Base-by-base conservation (phyloP, 1,140 invertebrate species). In the Drosophila leontia region DNA sequence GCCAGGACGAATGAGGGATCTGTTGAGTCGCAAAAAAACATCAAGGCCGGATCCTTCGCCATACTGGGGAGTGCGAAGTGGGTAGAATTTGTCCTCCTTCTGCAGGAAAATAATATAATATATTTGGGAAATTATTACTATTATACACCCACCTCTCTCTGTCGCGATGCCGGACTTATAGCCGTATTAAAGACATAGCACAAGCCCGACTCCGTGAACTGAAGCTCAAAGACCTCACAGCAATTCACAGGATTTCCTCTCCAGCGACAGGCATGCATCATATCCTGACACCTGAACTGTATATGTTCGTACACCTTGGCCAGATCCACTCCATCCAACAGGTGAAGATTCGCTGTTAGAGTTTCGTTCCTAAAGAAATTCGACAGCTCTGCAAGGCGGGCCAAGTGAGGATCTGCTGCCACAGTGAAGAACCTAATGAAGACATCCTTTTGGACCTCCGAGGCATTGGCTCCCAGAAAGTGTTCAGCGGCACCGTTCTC, bases 131-230 rank as follows among this genome's bases (percentile, higher is more conserved):
- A n/a, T n/a, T 11, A 13, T 7, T 39, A 0, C 4, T 13, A 39
- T 39, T 19, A 8, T n/a, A 5, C 0, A 74, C 78, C 58, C 23
- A 91, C 90, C 51, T 37, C 41, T 8, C 55, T 62, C 7, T 60
- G 17, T 3, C 48, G 42, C 26, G 69, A 70, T 12, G 48, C 51
- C 7, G 19, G 12, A 51, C 75, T 84, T 3, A 92, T 57, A 3
- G 23, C 45, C 26, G 91, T 78, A 62, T 92, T 92, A 37, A 92
- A 92, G 1, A 84, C 55, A 42, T 80, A 84, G 44, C 91, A 92
- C 26, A 78, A 59, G 1, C 91, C 91, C 34, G 80, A n/a, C 23
- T 92, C 91, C 1, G 91, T 92, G 39, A 76, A 83, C 45, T 92
- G 64, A 12, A 91, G 15, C 11, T 86, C 75, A 13, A 92, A 92